A percentile compares a stretch with the other conserved stretches of the same genome.
phyloP scores from a whole-genome alignment of 2,113 vertebrate species.

The Callospermophilus lateralis region DNA sequence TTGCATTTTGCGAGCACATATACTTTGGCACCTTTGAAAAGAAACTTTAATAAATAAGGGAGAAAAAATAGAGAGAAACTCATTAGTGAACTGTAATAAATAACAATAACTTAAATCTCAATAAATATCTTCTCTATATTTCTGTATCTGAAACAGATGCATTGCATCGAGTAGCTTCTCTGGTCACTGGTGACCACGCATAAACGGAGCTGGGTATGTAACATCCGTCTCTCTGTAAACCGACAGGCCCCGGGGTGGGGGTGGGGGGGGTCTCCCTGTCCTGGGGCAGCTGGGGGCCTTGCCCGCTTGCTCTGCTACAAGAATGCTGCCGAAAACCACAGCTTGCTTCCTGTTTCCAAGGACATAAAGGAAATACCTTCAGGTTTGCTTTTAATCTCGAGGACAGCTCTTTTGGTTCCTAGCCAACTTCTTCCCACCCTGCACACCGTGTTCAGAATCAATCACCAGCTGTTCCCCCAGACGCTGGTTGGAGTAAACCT shows the following conservation, averaged over 20 bases:
- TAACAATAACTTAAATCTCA: conserved; percentile 99
- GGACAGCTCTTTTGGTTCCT: conserved; percentile 71
- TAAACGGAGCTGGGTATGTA: conserved; percentile 87
- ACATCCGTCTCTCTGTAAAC: conserved; percentile 90
- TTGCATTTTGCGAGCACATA: conserved; percentile 87
- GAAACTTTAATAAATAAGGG: conserved; percentile 96
- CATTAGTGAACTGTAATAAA: conserved; percentile 97
- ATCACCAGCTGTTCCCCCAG: neutral
- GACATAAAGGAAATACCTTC: conserved; percentile 63
- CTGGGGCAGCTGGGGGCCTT: conserved; percentile 63
- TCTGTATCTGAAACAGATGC: conserved; percentile 93
- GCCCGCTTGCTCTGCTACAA: conserved; percentile 76
- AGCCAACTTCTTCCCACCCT: conserved; percentile 68
- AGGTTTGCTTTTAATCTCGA: conserved; percentile 63
- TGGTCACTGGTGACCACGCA: conserved; percentile 89
- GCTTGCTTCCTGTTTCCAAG: conserved; percentile 78
- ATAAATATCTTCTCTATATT: conserved; percentile 98
- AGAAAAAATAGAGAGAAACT: conserved; percentile 88
- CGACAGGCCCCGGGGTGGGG: conserved; percentile 65
- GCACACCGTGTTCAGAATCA: conserved; percentile 49
- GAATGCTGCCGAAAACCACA: conserved; percentile 87
- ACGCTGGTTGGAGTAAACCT: conserved; percentile 27
- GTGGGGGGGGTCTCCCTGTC: conserved; percentile 45
- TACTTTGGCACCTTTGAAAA: conserved; percentile 95
- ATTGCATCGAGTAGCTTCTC: conserved; percentile 92